Evolutionary conservation across 2,888 invertebrate genomes (phyloP), one percentile per base, ranked within the genome.

Genomic region (Phortica okadai): DNA sequence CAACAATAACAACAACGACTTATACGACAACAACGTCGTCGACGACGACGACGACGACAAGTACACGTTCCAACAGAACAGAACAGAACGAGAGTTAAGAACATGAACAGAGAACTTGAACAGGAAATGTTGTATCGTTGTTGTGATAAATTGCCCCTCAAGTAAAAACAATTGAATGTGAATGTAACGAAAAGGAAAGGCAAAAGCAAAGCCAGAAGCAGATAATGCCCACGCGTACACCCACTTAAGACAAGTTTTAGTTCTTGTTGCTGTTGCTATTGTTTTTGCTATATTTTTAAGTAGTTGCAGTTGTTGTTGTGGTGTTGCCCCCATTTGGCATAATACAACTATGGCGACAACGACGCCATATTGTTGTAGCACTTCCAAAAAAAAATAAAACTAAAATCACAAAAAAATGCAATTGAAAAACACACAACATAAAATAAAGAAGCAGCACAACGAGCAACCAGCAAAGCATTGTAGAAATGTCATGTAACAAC

Each of bases 121-220:
- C 76, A 77, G 80, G 80, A 81, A 80, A 80, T 80, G 76, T 80
- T 75, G 77, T 77, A 76, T 77, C 75, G 73, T 78, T 82, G 82
- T 82, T 77, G 81, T 85, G 89, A 89, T 89, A 89, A 89, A 89
- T 89, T 88, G 84, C 87, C 84, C 82, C 84, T 87, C 83, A 81
- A 84, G 82, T 82, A 82, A 83, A 81, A 85, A 87, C 85, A 86
- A 85, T 87, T 82, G 86, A 84, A 82, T 80, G 78, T 79, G 79
- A 80, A 81, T 62, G 62, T 62, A 21, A 50, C 50, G 50, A 50
- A 50, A 50, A 11, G 50, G 14, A 50, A 50, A 50, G 6, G 10
- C 50, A 50, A 50, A 14, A 6, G 33, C 33, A 33, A 33, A 33
- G 4, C 3, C 33, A 33, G 3, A 33, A 33, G 33, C 33, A 33